Percentiles rank a stretch among this genome's conserved stretches.
Conservation (phyloP, 1,140 invertebrate genomes). For the Musca vetustissima region DNA sequence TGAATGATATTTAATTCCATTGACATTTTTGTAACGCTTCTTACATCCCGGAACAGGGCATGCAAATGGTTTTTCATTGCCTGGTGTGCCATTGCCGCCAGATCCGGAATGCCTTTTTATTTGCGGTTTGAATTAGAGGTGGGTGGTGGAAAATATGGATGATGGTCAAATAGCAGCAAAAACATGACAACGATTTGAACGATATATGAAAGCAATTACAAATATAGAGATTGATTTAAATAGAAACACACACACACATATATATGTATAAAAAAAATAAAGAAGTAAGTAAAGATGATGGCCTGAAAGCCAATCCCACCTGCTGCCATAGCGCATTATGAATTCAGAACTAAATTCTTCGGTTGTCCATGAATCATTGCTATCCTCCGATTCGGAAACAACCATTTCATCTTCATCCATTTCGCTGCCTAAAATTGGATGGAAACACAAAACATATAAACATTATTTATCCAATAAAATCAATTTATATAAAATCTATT, state of each 20-base stretch:
- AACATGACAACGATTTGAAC: conserved; percentile 24
- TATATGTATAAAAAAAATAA: neutral
- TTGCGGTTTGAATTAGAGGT: neutral
- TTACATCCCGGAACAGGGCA: conserved; percentile 83
- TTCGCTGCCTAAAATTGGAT: conserved; percentile 63
- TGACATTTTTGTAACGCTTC: conserved; percentile 85
- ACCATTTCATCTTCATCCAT: conserved; percentile 68
- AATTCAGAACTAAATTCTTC: conserved; percentile 78
- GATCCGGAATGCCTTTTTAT: conserved; percentile 52
- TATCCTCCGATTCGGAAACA: conserved; percentile 69
- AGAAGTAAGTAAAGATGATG: conserved; percentile 7
- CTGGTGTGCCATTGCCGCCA: conserved; percentile 54
- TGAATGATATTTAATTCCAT: conserved; percentile 84
- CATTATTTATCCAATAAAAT: too few relatives aligned
- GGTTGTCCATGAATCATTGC: conserved; percentile 79
- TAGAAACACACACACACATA: neutral
- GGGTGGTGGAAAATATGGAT: neutral
- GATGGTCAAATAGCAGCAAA: neutral
- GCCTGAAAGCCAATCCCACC: conserved; percentile 56
- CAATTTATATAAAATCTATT: neutral
- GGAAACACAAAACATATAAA: neutral
- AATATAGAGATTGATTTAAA: conserved; percentile 20
- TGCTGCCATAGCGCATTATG: conserved; percentile 73
- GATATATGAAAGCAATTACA: conserved; percentile 24
- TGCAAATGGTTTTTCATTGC: conserved; percentile 74